Percentiles rank a stretch among this genome's conserved stretches.
Conservation (phyloP, 2,888 invertebrate genomes). For the Luperina testacea region DNA sequence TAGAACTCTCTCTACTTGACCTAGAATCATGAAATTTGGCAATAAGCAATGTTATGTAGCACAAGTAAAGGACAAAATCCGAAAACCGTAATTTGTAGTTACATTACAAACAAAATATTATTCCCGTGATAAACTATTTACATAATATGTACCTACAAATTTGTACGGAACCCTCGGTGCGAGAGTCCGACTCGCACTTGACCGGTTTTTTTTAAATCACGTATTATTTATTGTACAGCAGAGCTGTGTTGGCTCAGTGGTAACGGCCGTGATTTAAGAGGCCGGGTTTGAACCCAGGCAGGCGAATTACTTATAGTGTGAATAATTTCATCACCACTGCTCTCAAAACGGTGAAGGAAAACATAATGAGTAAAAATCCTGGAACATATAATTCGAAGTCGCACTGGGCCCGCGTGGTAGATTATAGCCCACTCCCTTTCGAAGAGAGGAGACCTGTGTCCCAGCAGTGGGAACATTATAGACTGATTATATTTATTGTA, state of each 20-base stretch:
- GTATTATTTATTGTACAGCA: not conserved
- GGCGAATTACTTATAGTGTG: not conserved
- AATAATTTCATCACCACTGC: not conserved
- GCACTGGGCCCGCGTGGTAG: not conserved
- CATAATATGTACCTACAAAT: too few species aligned
- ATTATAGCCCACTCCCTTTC: not conserved
- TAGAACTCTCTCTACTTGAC: too few species aligned
- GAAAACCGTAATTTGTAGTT: too few species aligned
- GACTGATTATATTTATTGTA: not conserved
- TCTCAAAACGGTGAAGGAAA: not conserved
- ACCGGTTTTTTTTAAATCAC: not conserved
- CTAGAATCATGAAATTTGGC: too few species aligned
- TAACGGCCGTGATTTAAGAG: not conserved
- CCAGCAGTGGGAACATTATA: not conserved
- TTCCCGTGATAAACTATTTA: too few species aligned
- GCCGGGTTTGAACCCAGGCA: not conserved
- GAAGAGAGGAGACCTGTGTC: not conserved
- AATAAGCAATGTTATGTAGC: too few species aligned
- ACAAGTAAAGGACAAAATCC: too few species aligned
- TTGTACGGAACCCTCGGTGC: too few species aligned
- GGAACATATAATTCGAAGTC: not conserved
- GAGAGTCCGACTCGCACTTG: too few species aligned
- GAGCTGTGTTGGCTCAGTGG: not conserved
- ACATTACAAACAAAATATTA: too few species aligned
- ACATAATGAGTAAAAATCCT: not conserved